Evolutionary conservation across 1,140 invertebrate genomes (phyloP), one percentile per base, ranked within the genome.

Genomic region (Tetraneura akinire): DNA sequence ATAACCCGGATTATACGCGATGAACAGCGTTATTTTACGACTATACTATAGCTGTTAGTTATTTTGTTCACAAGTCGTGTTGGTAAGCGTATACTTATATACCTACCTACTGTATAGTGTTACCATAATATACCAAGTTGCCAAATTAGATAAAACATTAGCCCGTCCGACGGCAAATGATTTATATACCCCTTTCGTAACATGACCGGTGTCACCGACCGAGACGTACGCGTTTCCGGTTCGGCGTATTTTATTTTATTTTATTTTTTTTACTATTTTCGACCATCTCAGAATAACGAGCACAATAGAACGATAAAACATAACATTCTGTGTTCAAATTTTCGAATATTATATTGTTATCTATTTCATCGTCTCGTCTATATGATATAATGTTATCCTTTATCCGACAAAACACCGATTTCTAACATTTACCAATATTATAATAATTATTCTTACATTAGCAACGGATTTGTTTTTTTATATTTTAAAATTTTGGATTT

Each of bases 81-180:
- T 26, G 13, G n/a, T 42, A n/a, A n/a, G n/a, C n/a, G n/a, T 13
- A 14, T 37, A 37, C 32, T 8, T n/a, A n/a, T n/a, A n/a, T n/a
- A 37, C 32, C 32, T 37, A 37, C 32, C 32, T 37, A 37, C 32
- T 37, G 8, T 37, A 21, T 29, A 55, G 13, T 37, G 26, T 32
- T 62, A 60, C 32, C 32, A 32, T 62, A n/a, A n/a, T 29, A 32
- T 32, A 32, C 37, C n/a, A 9, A 9, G 66, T 26, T 45, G 29
- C 45, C 45, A 32, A 70, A 70, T 70, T 49, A 49, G 66, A 70
- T 32, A 70, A 45, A 4, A 70, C 66, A 70, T 70, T 70, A 70
- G 45, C 64, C 45, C 14, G 66, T 70, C 45, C 66, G 45, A 23
- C 9, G 42, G 14, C 45, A 21, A 49, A 70, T 70, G 66, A 70